Base-by-base conservation (phyloP, 2,113 vertebrate genomes). In the Hypocryptadius cinnamomeus region DNA sequence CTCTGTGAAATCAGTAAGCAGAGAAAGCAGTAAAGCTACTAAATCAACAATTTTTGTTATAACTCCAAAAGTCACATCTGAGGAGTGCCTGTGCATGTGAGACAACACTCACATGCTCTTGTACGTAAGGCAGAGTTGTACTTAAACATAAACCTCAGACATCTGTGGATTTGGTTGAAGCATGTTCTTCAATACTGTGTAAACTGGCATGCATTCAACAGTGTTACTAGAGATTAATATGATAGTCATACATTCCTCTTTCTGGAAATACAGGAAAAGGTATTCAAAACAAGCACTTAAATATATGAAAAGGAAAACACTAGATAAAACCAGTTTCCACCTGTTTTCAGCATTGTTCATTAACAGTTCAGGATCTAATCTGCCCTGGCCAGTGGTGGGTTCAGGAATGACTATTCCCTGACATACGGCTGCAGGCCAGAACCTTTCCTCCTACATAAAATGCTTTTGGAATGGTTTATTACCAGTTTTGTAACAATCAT, bases 311-410 rank as follows among this genome's bases (percentile, higher is more conserved):
- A 76, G 2, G 21, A 51, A 56, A 63, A 56, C 1, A 16, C n/a
- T 11, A 33, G 6, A 30, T 7, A n/a, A 28, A 79, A 78, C 2
- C 1, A 51, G 10, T 6, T 51, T 74, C 39, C 1, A 0, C 2
- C 2, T 0, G 2, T 66, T 78, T 24, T 17, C 15, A 11, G 25
- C 17, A 8, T 28, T 69, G 85, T 76, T 66, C 31, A 18, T 42
- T 11, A 74, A 37, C 57, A 54, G 25, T 71, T 89, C 24, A 54
- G 61, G 6, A 71, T 56, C 22, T 65, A 13, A 61, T 31, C 24
- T 48, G 44, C 40, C 51, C 59, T 47, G 0, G 5, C 9, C 27
- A 20, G 39, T 1, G 4, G 8, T 14, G 48, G 47, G 10, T 35
- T 66, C 35, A 40, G n/a, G 39, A 72, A 40, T 16, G 10, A 28